These are phyloP conservation scores for Xenopus petersii DNA, from an alignment of 2,797 vertebrate genomes.

Conservation along the genomic window DNA sequence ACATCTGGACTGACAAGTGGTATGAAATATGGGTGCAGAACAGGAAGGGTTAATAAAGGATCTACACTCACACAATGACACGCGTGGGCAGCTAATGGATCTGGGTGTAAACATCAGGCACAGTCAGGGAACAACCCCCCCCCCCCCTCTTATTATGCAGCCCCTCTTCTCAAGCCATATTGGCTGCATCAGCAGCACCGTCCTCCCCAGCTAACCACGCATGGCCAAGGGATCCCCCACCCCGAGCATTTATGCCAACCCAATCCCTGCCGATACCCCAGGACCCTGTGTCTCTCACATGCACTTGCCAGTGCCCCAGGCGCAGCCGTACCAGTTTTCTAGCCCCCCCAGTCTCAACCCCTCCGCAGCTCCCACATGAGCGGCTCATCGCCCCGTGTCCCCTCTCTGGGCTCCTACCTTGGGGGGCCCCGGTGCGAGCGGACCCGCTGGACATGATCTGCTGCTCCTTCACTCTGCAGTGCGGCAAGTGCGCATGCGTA, in stretches of 20 bases:
- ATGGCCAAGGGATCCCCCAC: too few species aligned
- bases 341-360: too few species aligned
- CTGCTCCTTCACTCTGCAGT: conserved; percentile 53
- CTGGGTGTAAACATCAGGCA: conserved; percentile 32
- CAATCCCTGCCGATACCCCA: not conserved
- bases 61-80: not conserved
- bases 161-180: conserved; percentile 1
- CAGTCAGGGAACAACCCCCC: not conserved
- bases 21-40: too few species aligned
- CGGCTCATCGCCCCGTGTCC: conserved; percentile 1
- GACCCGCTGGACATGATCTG: not conserved
- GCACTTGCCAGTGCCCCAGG: too few species aligned
- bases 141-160: not conserved
- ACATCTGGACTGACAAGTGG: too few species aligned
- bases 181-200: not conserved
- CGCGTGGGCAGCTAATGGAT: conserved; percentile 11
- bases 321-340: too few species aligned
- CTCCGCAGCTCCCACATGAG: too few species aligned
- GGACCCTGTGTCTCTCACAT: not conserved
- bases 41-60: too few species aligned
- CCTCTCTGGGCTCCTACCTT: too few species aligned
- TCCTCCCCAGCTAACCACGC: not conserved
- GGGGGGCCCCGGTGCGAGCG: too few species aligned
- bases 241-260: too few species aligned
- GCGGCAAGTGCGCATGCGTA: conserved; percentile 51